Evolutionary conservation across 2,113 vertebrate genomes (phyloP), one percentile per base, ranked within the genome.

Genomic region (Gobiocypris rarus): DNA sequence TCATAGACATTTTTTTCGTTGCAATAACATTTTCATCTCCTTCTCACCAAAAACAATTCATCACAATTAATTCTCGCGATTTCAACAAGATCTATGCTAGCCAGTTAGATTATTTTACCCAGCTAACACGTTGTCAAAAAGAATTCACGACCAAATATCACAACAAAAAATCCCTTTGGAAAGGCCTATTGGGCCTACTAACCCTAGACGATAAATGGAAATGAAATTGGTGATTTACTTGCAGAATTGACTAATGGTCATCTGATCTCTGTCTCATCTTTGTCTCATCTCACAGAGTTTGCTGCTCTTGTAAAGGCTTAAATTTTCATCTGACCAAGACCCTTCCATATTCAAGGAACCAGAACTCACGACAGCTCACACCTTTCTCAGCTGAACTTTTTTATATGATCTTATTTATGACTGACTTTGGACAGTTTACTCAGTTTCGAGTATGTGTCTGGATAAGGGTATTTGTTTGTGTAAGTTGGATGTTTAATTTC

Each of bases 221-320:
- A 45, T 73, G 41, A 48, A 48, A 24, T 15, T 73, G n/a, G 6
- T 73, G 41, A 15, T 58, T 9, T 48, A 75, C 28, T 63, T 24
- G 31, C 28, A 19, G 9, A 73, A 85, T n/a, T 81, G 9, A 91
- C 92, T 92, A 91, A 93, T 78, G 45, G 26, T 83, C 50, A 26
- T 89, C 91, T 88, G 41, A 82, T 63, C n/a, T 63, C 28, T 70
- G 67, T 41, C 34, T 73, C 10, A 45, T 92, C 91, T 87, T 90
- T 88, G 81, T 89, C 89, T 78, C 81, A 87, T 85, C 89, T 90
- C 81, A 81, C 90, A 95, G 95, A 95, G 92, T 95, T 95, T 80
- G 91, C 91, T 85, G 65, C 38, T 63, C 91, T 95, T 85, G 93
- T 95, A 19, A 95, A 94, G 93, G 93, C 91, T 92, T 95, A 94